phyloP scores from a whole-genome alignment of 2,888 invertebrate species.

The Dynastes grantii region DNA sequence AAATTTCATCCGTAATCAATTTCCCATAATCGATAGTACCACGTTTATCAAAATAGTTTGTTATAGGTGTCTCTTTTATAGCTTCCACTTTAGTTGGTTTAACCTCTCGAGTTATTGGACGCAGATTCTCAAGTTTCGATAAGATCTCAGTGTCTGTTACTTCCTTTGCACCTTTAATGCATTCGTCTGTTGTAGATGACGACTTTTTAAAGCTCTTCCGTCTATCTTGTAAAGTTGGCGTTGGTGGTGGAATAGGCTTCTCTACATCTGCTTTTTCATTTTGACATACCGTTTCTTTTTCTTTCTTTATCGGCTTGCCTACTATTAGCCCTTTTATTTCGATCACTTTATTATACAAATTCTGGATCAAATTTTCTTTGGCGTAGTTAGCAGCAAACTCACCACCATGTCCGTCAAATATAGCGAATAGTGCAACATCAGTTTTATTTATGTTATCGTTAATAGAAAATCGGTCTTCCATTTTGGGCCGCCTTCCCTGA shows the following conservation, averaged over 20 bases:
- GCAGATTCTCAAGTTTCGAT: conserved; percentile 77
- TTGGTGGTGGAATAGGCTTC: conserved; percentile 68
- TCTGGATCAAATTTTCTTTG: conserved; percentile 88
- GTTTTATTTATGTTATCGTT: conserved; percentile 89
- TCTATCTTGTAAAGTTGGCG: conserved; percentile 71
- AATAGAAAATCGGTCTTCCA: conserved; percentile 96
- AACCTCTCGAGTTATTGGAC: conserved; percentile 77
- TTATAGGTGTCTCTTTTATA: conserved; percentile 71
- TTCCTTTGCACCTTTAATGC: conserved; percentile 70
- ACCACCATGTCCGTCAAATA: conserved; percentile 97
- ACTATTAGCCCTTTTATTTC: conserved; percentile 81
- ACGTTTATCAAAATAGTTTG: conserved; percentile 80
- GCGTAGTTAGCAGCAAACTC: conserved; percentile 96
- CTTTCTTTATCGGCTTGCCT: conserved; percentile 68
- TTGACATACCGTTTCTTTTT: conserved; percentile 54
- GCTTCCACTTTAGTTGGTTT: conserved; percentile 71
- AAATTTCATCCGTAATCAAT: conserved; percentile 88
- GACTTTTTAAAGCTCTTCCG: conserved; percentile 81
- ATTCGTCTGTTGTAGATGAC: conserved; percentile 73
- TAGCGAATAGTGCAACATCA: conserved; percentile 90
- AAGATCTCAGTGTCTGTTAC: conserved; percentile 81
- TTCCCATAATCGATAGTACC: conserved; percentile 87
- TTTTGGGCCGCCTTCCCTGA: conserved; percentile 90
- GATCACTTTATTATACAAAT: conserved; percentile 83
- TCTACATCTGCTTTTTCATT: conserved; percentile 70